Evolutionary conservation across 2,888 invertebrate genomes (phyloP), one percentile per base, ranked within the genome.

Genomic region (Pelosia muscerda): DNA sequence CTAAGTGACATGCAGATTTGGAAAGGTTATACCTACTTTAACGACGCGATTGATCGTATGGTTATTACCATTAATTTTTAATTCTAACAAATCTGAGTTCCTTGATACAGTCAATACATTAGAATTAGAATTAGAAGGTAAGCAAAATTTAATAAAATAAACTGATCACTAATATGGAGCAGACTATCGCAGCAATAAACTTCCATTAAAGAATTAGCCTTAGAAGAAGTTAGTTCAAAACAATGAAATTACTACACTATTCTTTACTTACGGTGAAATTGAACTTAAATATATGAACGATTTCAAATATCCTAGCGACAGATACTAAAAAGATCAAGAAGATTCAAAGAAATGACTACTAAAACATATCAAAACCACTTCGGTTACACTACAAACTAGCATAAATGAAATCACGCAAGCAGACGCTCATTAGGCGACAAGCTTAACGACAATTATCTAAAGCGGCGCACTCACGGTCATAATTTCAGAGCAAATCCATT

Each of bases 361-460:
- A 26, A 60, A 65, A 65, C 22, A 23, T 3, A 34, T 28, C 10
- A 38, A 65, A 59, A 57, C 54, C 38, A 49, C 61, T 65, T 53
- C 3, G 55, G 49, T 42, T 23, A 49, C 64, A 56, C 60, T 64
- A 71, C 67, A 66, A 78, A 77, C 72, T 80, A 74, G 62, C 73
- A 72, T 81, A 81, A 84, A 79, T 76, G 74, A 72, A 79, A 79
- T 78, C 73, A 79, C 74, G 78, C 79, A 70, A 80, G 79, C 79
- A 75, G 78, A 80, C 79, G 81, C 91, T 92, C 91, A 92, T 93
- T 92, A 93, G 86, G 82, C 82, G 85, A 86, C 87, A 86, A 89
- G 90, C 89, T 90, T 88, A 87, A 84, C 85, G 82, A 88, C 91
- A 92, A 93, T 93, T 93, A 93, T 91, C 91, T 89, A 82, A 84